These are phyloP conservation scores for Sardina pilchardus DNA, from an alignment of 2,113 vertebrate genomes.

Conservation along the genomic window DNA sequence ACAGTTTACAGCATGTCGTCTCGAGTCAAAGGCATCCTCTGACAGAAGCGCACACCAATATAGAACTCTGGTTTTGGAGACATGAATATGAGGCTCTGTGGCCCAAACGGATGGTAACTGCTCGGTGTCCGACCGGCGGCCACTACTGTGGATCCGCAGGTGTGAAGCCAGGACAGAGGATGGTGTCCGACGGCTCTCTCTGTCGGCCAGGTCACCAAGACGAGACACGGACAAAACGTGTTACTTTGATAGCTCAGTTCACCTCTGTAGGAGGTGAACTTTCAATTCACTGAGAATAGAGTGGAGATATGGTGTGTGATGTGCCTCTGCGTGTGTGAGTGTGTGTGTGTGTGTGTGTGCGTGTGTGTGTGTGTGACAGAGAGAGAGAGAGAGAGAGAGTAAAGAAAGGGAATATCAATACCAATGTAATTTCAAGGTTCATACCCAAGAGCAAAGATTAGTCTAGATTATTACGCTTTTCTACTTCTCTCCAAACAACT, in stretches of 20 bases:
- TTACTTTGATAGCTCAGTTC: not conserved
- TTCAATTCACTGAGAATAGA: not conserved
- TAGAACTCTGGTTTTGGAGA: too few species aligned
- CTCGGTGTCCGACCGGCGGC: not conserved
- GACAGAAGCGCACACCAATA: too few species aligned
- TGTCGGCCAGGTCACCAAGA: not conserved
- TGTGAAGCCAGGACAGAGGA: not conserved
- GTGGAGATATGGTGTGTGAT: not conserved
- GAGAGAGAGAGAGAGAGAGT: not conserved
- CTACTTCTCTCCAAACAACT: slow-evolving; percentile 28
- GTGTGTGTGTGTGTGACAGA: not conserved
- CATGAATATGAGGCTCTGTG: not conserved
- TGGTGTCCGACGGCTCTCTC: not conserved
- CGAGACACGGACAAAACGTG: not conserved
- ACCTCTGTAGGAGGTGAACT: not conserved
- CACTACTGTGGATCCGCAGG: not conserved
- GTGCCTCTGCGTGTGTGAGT: not conserved
- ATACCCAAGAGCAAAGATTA: slow-evolving; percentile 39
- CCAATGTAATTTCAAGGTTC: slow-evolving; percentile 36
- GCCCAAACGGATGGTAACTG: not conserved
- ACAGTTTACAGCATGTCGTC: too few species aligned
- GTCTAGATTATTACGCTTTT: slow-evolving; percentile 37
- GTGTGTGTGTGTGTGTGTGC: not conserved
- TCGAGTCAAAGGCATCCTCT: too few species aligned
- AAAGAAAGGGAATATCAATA: slow-evolving; percentile 22